These are phyloP conservation scores for Diorhabda sublineata DNA, from an alignment of 1,140 invertebrate genomes.

Conservation along the genomic window DNA sequence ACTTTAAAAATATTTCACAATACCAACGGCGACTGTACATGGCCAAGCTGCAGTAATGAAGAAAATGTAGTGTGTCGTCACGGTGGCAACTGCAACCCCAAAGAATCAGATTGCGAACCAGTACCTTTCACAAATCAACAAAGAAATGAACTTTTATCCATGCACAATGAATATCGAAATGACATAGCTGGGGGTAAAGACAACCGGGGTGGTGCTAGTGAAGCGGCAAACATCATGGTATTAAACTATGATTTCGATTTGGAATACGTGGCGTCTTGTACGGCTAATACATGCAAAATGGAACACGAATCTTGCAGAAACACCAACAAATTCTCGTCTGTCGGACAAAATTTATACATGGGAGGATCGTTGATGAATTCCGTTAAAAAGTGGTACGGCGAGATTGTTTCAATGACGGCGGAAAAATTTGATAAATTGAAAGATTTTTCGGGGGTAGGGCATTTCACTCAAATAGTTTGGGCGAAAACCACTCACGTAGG, in stretches of 20 bases:
- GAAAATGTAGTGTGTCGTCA: not conserved
- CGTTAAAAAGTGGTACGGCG: conserved; percentile 16
- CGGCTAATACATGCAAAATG: conserved; percentile 8
- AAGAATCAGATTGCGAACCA: not conserved
- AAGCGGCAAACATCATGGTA: conserved; percentile 17
- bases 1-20: too few relatives aligned
- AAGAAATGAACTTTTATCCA: not conserved
- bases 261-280: conserved; percentile 14
- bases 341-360: conserved; percentile 19
- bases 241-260: conserved; percentile 18
- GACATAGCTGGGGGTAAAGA: conserved; percentile 1
- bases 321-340: not conserved
- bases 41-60: not conserved
- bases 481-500: conserved; percentile 23
- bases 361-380: not conserved
- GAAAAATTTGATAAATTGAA: not conserved
- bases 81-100: not conserved
- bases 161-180: conserved; percentile 2
- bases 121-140: not conserved
- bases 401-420: not conserved
- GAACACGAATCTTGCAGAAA: conserved; percentile 17
- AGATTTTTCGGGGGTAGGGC: not conserved
- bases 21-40: not conserved
- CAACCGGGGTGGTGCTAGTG: not conserved
- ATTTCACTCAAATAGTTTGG: conserved; percentile 25